Conservation (phyloP, 37 sponge, comb jelly and placozoan genomes). For the Dysidea cf. avara region DNA sequence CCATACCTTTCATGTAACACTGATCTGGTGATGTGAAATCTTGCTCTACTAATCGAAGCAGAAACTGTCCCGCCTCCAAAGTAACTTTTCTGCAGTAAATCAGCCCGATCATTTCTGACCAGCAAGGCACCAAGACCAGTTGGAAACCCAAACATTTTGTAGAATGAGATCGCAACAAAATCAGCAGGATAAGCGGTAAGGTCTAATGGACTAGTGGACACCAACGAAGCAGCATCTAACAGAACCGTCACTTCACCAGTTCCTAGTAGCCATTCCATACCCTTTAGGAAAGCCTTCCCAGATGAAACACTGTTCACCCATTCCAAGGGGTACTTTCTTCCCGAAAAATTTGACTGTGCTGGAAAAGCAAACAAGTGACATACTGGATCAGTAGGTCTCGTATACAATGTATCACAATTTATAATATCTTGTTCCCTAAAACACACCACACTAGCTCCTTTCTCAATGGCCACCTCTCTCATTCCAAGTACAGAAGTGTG, state of each 20-base stretch:
- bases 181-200: conserved; percentile 61
- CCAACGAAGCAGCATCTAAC: conserved; percentile 82
- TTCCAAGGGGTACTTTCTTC: conserved; percentile 80
- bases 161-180: conserved; percentile 90
- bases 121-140: conserved; percentile 92
- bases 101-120: conserved; percentile 53
- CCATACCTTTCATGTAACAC: conserved; percentile 82
- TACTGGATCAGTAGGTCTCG: neutral
- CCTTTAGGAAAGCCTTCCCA: conserved; percentile 1
- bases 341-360: conserved; percentile 91
- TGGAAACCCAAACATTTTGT: conserved; percentile 96
- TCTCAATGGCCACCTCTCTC: conserved; percentile 66
- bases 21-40: conserved; percentile 46
- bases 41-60: conserved; percentile 47
- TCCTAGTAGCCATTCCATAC: conserved; percentile 10
- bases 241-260: conserved; percentile 44
- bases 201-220: conserved; percentile 72
- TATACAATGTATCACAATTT: neutral
- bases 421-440: conserved; percentile 2
- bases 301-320: conserved; percentile 49
- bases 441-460: conserved; percentile 72
- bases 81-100: conserved; percentile 57
- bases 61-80: conserved; percentile 92
- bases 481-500: conserved; percentile 96
- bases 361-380: conserved; percentile 86